Conservation (phyloP, 2,797 vertebrate species). For the Toxotes lorentzi region DNA sequence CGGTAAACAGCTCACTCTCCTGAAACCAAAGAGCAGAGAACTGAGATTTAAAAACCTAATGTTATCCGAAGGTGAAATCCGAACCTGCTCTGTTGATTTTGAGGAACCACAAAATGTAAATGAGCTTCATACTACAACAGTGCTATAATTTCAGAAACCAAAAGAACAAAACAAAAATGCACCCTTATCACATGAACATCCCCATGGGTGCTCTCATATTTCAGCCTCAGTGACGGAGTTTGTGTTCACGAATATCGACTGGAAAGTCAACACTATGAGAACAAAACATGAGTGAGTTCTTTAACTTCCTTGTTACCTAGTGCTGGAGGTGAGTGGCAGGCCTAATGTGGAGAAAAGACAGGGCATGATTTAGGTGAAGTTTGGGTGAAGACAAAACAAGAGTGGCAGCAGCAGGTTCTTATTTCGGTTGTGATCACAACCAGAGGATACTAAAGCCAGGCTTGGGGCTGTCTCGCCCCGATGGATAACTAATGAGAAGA, state of each 20-base stretch:
- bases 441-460: conserved; percentile 72
- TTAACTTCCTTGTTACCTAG: conserved; percentile 17
- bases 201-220: conserved; percentile 34
- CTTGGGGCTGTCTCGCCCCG: conserved; percentile 67
- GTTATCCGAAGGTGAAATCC: conserved; percentile 29
- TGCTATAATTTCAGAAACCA: neutral
- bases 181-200: conserved; percentile 12
- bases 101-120: conserved; percentile 35
- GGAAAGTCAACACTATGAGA: conserved; percentile 28
- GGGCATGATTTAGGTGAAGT: conserved; percentile 54
- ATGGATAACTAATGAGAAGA: conserved; percentile 82
- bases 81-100: conserved; percentile 24
- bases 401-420: conserved; percentile 47
- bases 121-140: neutral
- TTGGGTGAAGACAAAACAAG: conserved; percentile 61
- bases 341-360: conserved; percentile 45
- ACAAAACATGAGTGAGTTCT: conserved; percentile 27
- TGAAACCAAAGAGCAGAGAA: conserved; percentile 7
- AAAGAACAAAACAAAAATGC: neutral
- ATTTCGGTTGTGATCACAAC: conserved; percentile 67
- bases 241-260: conserved; percentile 23
- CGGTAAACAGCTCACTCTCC: neutral
- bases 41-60: conserved; percentile 8
- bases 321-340: conserved; percentile 49
- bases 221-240: neutral